These are phyloP conservation scores for Apteryx owenii DNA, from an alignment of 2,113 vertebrate species.

Conservation along the genomic window DNA sequence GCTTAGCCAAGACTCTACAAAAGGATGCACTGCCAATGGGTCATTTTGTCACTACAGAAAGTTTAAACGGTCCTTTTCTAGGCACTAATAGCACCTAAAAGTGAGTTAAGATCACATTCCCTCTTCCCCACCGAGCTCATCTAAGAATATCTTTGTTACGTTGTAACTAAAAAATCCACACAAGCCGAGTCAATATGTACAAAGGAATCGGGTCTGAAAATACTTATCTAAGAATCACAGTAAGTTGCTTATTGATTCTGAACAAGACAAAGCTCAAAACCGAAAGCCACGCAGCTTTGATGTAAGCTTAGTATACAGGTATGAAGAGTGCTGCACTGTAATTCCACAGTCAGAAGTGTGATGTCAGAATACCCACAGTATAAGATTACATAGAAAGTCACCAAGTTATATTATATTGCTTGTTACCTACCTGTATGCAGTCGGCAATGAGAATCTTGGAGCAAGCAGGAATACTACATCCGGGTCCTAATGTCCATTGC, in stretches of 20 bases:
- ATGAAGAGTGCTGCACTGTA: conserved; percentile 93
- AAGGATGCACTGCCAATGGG: conserved; percentile 54
- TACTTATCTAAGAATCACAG: conserved; percentile 73
- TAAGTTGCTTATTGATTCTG: conserved; percentile 68
- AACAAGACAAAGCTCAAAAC: conserved; percentile 71
- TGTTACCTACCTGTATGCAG: conserved; percentile 97
- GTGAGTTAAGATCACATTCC: conserved; percentile 66
- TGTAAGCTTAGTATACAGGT: conserved; percentile 75
- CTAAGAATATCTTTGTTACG: conserved; percentile 66
- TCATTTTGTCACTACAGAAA: conserved; percentile 13
- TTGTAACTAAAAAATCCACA: conserved; percentile 71
- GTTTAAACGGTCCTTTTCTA: conserved; percentile 19
- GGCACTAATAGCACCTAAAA: conserved; percentile 40
- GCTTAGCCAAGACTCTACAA: conserved; percentile 44
- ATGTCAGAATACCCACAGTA: conserved; percentile 94
- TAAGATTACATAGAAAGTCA: conserved; percentile 86
- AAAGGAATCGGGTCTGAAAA: conserved; percentile 80
- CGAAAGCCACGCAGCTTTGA: conserved; percentile 75
- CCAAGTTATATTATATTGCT: conserved; percentile 89
- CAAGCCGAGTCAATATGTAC: conserved; percentile 65
- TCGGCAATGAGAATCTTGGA: conserved; percentile 98
- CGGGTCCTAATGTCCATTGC: conserved; percentile 99
- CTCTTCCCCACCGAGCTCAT: conserved; percentile 69
- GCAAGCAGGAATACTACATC: conserved; percentile 96
- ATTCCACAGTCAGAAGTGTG: conserved; percentile 93